Conservation (phyloP, 2,113 vertebrate species). For the Thomomys bottae region DNA sequence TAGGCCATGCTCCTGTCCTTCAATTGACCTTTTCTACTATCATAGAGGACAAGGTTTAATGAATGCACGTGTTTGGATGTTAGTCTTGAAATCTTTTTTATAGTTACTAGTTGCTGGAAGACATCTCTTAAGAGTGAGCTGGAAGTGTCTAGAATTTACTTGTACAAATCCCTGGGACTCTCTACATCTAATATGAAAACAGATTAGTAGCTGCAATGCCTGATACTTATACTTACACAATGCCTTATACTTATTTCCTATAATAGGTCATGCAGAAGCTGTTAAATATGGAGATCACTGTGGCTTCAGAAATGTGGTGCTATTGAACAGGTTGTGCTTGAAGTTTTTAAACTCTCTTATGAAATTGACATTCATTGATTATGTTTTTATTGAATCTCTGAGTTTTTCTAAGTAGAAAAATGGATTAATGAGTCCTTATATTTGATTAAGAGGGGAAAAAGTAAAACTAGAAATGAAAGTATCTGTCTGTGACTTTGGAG, state of each 20-base stretch:
- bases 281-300: too few relatives aligned
- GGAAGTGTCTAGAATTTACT: not conserved
- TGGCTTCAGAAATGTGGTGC: not conserved
- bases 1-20: too few relatives aligned
- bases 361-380: not conserved
- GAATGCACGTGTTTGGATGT: not conserved
- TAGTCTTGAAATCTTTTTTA: not conserved
- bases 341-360: not conserved
- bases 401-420: conserved; percentile 4
- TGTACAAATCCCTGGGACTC: not conserved
- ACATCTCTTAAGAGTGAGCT: too few relatives aligned
- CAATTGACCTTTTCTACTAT: too few relatives aligned
- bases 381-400: not conserved
- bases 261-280: not conserved
- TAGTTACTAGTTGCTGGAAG: not conserved
- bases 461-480: not conserved
- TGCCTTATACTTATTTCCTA: not conserved
- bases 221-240: not conserved
- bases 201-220: not conserved
- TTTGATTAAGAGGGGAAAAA: not conserved
- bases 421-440: too few relatives aligned
- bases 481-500: not conserved
- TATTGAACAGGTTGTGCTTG: not conserved
- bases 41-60: not conserved
- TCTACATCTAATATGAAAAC: not conserved